phyloP scores from a whole-genome alignment of 1,140 invertebrate genomes.

The Pseudachorutes palmiensis region DNA sequence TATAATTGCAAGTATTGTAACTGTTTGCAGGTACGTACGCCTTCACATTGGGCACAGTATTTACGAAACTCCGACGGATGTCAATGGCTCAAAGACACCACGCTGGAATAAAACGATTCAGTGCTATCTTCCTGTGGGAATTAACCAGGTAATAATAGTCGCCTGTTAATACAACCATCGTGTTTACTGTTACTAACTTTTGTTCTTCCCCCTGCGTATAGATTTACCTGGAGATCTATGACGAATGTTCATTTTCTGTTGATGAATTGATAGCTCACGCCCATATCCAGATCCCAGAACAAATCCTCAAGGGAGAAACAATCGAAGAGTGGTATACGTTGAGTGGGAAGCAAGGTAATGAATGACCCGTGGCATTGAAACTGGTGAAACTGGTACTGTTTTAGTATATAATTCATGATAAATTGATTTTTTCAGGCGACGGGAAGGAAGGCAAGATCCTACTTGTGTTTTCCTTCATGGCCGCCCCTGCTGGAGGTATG shows the following conservation, averaged over 20 bases:
- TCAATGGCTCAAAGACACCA: conserved; percentile 91
- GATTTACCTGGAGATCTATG: conserved; percentile 88
- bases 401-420: too few species aligned
- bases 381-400: not conserved
- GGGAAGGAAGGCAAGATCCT: conserved; percentile 75
- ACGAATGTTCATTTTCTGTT: conserved; percentile 91
- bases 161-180: not conserved
- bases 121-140: conserved; percentile 77
- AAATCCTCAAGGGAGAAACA: conserved; percentile 75
- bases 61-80: conserved; percentile 89
- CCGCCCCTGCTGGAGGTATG: conserved; percentile 29
- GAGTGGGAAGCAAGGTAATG: conserved; percentile 66
- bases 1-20: not conserved
- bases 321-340: conserved; percentile 89
- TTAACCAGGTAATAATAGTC: conserved; percentile 51
- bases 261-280: conserved; percentile 92
- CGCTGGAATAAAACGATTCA: conserved; percentile 89
- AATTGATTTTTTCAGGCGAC: conserved; percentile 61
- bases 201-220: not conserved
- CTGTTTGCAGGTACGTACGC: conserved; percentile 59
- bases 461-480: conserved; percentile 49
- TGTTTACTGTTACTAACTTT: not conserved
- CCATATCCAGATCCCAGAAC: conserved; percentile 70
- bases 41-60: conserved; percentile 82
- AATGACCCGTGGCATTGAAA: not conserved